phyloP scores from a whole-genome alignment of 1,140 invertebrate species.

The Drosophila azteca region DNA sequence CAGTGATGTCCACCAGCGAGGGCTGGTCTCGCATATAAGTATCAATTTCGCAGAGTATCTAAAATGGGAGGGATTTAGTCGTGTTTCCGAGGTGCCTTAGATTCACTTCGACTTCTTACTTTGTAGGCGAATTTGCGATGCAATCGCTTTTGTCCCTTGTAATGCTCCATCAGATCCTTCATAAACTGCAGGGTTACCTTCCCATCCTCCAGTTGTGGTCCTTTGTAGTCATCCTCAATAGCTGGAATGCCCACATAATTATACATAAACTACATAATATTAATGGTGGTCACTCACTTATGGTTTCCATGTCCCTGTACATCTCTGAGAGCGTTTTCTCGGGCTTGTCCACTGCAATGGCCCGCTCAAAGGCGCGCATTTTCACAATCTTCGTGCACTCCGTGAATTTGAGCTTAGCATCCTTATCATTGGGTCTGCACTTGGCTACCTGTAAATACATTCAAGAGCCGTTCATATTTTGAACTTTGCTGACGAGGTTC shows the following conservation, averaged over 20 bases:
- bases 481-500: neutral
- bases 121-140: constrained; percentile 99
- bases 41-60: constrained; percentile 97
- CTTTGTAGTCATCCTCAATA: constrained; percentile 97
- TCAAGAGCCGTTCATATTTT: neutral
- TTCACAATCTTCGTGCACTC: constrained; percentile 99
- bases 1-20: constrained; percentile 94
- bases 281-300: constrained; percentile 88
- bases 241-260: constrained; percentile 84
- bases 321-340: constrained; percentile 93
- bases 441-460: constrained; percentile 86
- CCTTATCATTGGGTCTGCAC: constrained; percentile 95
- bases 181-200: constrained; percentile 94
- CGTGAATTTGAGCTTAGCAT: constrained; percentile 95
- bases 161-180: constrained; percentile 94
- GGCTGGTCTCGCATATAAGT: constrained; percentile 92
- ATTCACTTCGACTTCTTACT: constrained; percentile 86
- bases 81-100: neutral
- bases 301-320: constrained; percentile 93
- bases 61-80: constrained; percentile 47
- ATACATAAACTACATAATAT: too few relatives aligned
- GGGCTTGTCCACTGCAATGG: constrained; percentile 96
- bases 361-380: constrained; percentile 97
- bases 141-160: constrained; percentile 95
- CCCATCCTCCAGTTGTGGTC: constrained; percentile 94